Evolutionary conservation across 2,113 vertebrate species (phyloP).

Genomic region (Atherinomorus stipes): DNA sequence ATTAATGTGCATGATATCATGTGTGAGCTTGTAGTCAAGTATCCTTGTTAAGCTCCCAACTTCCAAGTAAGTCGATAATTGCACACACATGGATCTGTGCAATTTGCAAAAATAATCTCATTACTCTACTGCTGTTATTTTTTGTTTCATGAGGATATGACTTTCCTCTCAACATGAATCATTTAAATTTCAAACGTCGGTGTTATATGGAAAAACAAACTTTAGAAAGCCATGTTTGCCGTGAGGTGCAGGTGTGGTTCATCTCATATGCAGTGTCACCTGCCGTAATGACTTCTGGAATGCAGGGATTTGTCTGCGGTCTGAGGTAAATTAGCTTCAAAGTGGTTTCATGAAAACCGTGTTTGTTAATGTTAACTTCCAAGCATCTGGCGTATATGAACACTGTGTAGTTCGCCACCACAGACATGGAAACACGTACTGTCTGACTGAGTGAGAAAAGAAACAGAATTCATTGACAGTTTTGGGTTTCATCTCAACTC

Average conservation of each 20-base stretch:
- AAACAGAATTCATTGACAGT: constrained; percentile 62
- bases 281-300: constrained; percentile 49
- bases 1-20: constrained; percentile 52
- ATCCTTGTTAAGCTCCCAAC: constrained; percentile 39
- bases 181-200: constrained; percentile 1
- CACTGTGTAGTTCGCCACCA: constrained; percentile 42
- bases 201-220: constrained; percentile 1
- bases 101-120: constrained; percentile 35
- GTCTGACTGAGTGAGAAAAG: constrained; percentile 51
- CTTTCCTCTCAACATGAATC: constrained; percentile 24
- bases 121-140: constrained; percentile 13
- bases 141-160: constrained; percentile 19
- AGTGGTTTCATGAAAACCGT: constrained; percentile 49
- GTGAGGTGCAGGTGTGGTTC: constrained; percentile 30
- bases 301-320: constrained; percentile 43
- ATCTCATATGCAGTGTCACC: constrained; percentile 41
- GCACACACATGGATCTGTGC: constrained; percentile 45
- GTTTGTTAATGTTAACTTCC: constrained; percentile 64
- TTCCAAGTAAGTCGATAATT: constrained; percentile 47
- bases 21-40: constrained; percentile 36
- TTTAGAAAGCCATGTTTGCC: constrained; percentile 15
- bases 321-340: constrained; percentile 61
- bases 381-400: constrained; percentile 58
- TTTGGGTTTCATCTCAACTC: constrained; percentile 62
- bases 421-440: constrained; percentile 60